Evolutionary conservation across 1,140 invertebrate species (phyloP), one percentile per base, ranked within the genome.

Genomic region (Drosophila nasuta): DNA sequence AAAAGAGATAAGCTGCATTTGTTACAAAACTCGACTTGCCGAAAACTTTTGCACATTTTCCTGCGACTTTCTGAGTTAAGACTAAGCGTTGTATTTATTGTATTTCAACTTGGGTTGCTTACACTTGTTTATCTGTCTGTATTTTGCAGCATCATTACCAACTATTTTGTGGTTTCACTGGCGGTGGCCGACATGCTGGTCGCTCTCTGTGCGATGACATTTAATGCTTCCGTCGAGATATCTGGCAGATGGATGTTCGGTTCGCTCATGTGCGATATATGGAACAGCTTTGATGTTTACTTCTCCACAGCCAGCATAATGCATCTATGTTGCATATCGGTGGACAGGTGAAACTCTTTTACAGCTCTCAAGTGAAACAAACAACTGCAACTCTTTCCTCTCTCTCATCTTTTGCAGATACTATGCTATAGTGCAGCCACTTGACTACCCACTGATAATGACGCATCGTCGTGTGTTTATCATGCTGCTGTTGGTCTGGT

Each of bases 271-370:
- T 99, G 98, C 93, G 97, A 98, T 92, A 95, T 98, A 7, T 99
- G 97, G 97, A 99, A 98, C 91, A 97, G 97, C 0, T 95, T 98
- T 75, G 98, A 99, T 93, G 98, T 99, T 1, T 97, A 98, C 86
- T 99, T 98, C 92, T 97, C 96, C 49, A 98, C 98, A 0, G 98
- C 97, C 11, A 92, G 92, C 35, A 98, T 98, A 20, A 94, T 98
- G 25, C 97, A 98, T 92, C 93, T 98, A 46, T 98, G 97, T 87
- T 99, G 96, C 93, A 98, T 98, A 93, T 98, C 93, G 79, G 96
- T 98, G 35, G 96, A 96, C 79, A 93, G 92, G 91, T 92, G 58
- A 77, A 77, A 8, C 11, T 1, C 3, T 33, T 38, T 38, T 10
- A 3, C 6, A 38, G 6, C 35, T 10, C 20, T 25, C 20, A 3